Percentiles rank a stretch among this genome's conserved stretches.
phyloP scores from a whole-genome alignment of 2,797 vertebrate species.

The Neopelma chrysocephalum region DNA sequence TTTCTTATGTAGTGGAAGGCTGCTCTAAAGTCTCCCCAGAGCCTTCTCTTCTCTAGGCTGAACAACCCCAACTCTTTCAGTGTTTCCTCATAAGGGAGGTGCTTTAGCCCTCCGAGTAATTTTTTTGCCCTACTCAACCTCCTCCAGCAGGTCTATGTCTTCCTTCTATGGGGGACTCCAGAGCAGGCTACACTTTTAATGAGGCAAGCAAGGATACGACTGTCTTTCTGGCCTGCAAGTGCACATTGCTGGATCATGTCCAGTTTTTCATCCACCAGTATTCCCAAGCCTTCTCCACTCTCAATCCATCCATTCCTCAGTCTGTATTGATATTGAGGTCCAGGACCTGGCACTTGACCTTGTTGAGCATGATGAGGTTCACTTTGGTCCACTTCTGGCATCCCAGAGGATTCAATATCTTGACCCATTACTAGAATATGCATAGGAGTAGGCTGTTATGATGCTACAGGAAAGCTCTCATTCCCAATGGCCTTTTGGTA shows the following conservation, averaged over 20 bases:
- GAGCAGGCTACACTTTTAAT: neutral
- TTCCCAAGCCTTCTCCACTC: neutral
- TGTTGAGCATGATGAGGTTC: neutral
- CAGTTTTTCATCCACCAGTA: neutral
- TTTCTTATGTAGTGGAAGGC: neutral
- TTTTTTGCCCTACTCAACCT: neutral
- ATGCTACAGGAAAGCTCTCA: neutral
- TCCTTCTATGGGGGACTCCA: neutral
- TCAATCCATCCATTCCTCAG: neutral
- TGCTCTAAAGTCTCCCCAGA: neutral
- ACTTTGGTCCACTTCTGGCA: neutral
- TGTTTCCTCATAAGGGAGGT: neutral
- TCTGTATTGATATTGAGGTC: rapidly evolving
- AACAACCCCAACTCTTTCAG: neutral
- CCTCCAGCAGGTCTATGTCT: rapidly evolving
- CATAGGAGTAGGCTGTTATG: neutral
- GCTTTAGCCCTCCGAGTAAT: neutral
- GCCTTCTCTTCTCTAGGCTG: neutral
- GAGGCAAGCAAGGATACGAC: rapidly evolving
- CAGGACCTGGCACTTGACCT: neutral
- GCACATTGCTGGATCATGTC: neutral
- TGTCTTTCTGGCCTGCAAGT: neutral
- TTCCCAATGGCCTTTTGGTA: neutral
- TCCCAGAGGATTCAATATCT: neutral
- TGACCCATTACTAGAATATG: neutral